Percentiles rank a stretch among this genome's conserved stretches.
phyloP scores from a whole-genome alignment of 2,113 vertebrate genomes.

The Chitala chitala region DNA sequence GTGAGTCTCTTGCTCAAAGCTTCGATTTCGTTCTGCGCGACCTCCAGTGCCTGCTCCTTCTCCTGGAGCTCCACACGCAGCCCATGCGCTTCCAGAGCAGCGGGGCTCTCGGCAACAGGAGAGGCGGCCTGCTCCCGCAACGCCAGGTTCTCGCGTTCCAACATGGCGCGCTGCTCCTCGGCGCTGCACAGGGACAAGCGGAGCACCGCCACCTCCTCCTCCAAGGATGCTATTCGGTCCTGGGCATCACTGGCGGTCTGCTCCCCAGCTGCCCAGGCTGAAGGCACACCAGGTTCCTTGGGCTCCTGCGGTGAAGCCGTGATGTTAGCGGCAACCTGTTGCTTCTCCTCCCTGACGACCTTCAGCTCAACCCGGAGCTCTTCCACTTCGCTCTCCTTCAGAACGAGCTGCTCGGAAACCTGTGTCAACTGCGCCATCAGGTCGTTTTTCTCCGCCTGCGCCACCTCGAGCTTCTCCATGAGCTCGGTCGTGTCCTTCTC shows the following conservation, averaged over 20 bases:
- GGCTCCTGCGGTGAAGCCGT: constrained; percentile 51
- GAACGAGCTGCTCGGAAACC: constrained; percentile 68
- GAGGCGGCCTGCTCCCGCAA: constrained; percentile 36
- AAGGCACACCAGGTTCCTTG: constrained; percentile 14
- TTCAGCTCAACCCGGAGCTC: constrained; percentile 65
- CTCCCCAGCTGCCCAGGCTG: constrained; percentile 1
- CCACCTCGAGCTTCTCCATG: constrained; percentile 82
- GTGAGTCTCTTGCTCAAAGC: constrained; percentile 51
- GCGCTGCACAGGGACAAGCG: constrained; percentile 44
- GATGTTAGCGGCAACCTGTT: constrained; percentile 51
- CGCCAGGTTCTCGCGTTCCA: constrained; percentile 25
- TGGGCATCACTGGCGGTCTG: constrained; percentile 44
- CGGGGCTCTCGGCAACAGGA: constrained; percentile 42
- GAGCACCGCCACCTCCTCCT: constrained; percentile 43
- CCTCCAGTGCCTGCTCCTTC: constrained; percentile 44
- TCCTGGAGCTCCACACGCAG: constrained; percentile 32
- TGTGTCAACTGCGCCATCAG: constrained; percentile 64
- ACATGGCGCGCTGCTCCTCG: constrained; percentile 43
- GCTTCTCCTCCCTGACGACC: constrained; percentile 61
- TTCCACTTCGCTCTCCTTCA: constrained; percentile 60
- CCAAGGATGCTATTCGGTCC: constrained; percentile 48
- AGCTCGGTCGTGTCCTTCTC: constrained; percentile 82
- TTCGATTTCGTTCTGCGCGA: constrained; percentile 50
- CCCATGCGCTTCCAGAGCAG: constrained; percentile 32
- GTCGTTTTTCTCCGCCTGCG: constrained; percentile 72